Percentiles rank a stretch among this genome's conserved stretches.
Evolutionary conservation across 1,140 invertebrate species (phyloP).

Genomic region (Gonioctena quinquepunctata): DNA sequence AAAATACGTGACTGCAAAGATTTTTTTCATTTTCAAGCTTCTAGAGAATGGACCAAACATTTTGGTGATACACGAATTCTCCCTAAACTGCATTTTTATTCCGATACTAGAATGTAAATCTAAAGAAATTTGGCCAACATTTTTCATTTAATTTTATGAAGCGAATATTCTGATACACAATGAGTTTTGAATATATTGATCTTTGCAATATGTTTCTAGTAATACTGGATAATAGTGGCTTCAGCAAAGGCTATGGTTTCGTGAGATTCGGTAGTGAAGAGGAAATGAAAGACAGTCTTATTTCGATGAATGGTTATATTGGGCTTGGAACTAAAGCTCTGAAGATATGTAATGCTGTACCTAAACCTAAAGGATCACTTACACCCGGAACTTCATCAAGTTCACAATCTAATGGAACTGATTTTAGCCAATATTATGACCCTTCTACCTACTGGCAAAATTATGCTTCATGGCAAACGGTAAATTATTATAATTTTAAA

Average conservation of each 20-base stretch:
- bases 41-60: no score
- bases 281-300: slow-evolving; percentile 90
- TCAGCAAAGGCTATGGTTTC: slow-evolving; percentile 97
- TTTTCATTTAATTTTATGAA: no score
- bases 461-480: slow-evolving; percentile 64
- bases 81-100: no score
- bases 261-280: slow-evolving; percentile 92
- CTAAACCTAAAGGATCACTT: slow-evolving; percentile 69
- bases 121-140: no score
- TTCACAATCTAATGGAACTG: slow-evolving; percentile 46
- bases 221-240: slow-evolving; percentile 83
- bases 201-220: slow-evolving; percentile 62
- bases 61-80: no score
- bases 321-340: slow-evolving; percentile 82
- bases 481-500: slow-evolving; percentile 11
- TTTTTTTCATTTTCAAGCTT: no score
- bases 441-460: slow-evolving; percentile 77
- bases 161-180: no score
- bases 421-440: slow-evolving; percentile 72
- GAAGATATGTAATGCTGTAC: slow-evolving; percentile 89
- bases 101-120: no score
- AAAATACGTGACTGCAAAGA: no score
- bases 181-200: background rate
- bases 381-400: slow-evolving; percentile 49
- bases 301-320: slow-evolving; percentile 85